Evolutionary conservation across 2,113 vertebrate species (phyloP).

Genomic region (Mustela lutreola): DNA sequence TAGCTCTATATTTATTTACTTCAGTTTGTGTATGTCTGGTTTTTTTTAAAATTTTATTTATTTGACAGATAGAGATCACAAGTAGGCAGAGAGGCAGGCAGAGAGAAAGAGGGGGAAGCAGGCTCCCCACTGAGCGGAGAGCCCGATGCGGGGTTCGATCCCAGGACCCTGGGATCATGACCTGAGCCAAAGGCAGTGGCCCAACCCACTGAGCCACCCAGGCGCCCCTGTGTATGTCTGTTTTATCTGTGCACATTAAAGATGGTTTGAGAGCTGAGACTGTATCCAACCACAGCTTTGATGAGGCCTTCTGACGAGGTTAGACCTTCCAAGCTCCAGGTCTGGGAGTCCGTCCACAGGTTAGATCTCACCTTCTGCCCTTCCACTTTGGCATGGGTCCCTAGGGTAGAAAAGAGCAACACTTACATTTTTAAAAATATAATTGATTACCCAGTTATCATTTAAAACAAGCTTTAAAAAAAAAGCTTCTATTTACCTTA

Average conservation of each 20-base stretch:
- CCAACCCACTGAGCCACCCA: too few species aligned
- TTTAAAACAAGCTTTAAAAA: constrained; percentile 17
- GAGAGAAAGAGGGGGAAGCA: too few species aligned
- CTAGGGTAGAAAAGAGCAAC: neutral
- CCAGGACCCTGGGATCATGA: neutral
- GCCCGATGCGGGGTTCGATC: too few species aligned
- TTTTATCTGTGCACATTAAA: constrained; percentile 66
- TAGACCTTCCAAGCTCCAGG: constrained; percentile 51
- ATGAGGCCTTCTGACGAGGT: constrained; percentile 45
- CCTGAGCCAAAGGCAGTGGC: neutral
- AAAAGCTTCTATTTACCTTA: neutral
- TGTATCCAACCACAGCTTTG: constrained; percentile 63
- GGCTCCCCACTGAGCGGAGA: too few species aligned
- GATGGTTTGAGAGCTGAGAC: constrained; percentile 54
- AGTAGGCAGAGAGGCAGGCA: too few species aligned
- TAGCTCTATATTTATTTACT: constrained; percentile 66
- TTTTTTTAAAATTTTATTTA: neutral
- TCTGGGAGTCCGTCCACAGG: neutral
- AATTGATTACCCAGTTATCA: constrained; percentile 24
- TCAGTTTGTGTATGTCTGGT: constrained; percentile 69
- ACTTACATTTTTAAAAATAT: neutral
- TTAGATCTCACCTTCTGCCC: constrained; percentile 5
- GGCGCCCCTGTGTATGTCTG: neutral
- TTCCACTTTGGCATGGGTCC: constrained; percentile 26
- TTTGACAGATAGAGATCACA: too few species aligned